Evolutionary conservation across 1,140 invertebrate genomes (phyloP).

Genomic region (Dendroctonus ponderosae): DNA sequence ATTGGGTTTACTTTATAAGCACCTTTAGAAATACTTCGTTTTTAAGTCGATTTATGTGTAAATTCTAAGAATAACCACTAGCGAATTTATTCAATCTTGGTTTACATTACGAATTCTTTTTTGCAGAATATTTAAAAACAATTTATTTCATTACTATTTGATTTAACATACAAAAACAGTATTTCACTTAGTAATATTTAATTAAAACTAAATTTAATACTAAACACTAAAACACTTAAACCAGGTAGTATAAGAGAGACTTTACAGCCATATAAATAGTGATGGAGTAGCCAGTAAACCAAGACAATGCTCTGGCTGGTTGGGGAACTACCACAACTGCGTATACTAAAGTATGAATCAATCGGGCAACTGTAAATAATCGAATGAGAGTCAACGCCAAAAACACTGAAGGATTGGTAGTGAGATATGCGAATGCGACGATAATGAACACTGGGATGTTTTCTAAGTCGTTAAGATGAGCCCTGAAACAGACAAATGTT

Average conservation of each 20-base stretch:
- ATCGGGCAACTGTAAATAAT: slow-evolving; percentile 57
- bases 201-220: not conserved
- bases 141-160: too few relatives aligned
- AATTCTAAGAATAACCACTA: too few relatives aligned
- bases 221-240: slow-evolving; percentile 5
- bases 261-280: slow-evolving; percentile 53
- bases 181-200: too few relatives aligned
- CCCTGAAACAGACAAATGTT: slow-evolving; percentile 52
- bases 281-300: slow-evolving; percentile 48
- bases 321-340: slow-evolving; percentile 56
- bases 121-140: too few relatives aligned
- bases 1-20: too few relatives aligned
- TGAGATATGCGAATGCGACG: slow-evolving; percentile 61
- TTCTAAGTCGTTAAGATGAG: slow-evolving; percentile 74
- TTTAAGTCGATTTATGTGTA: too few relatives aligned
- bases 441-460: slow-evolving; percentile 70
- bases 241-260: slow-evolving; percentile 32
- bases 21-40: too few relatives aligned
- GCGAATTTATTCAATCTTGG: too few relatives aligned
- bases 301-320: slow-evolving; percentile 58
- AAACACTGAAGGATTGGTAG: slow-evolving; percentile 57
- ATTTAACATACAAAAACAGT: too few relatives aligned
- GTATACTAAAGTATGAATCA: slow-evolving; percentile 68
- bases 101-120: too few relatives aligned
- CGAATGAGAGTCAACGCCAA: slow-evolving; percentile 61